phyloP scores from a whole-genome alignment of 1,140 invertebrate genomes.

The Drosophila paulistorum region DNA sequence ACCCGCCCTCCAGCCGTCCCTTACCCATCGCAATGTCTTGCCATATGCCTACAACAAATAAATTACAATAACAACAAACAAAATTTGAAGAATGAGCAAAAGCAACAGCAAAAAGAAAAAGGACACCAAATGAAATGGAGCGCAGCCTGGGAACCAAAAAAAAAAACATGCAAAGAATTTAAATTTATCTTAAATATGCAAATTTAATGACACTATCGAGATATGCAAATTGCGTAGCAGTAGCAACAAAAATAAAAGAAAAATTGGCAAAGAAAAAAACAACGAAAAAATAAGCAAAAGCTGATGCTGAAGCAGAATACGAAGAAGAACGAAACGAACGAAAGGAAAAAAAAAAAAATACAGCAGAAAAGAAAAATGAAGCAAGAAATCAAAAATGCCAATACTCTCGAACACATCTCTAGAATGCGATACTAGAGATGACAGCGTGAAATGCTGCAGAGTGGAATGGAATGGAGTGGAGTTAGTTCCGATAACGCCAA shows the following conservation, averaged over 20 bases:
- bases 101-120: conserved; percentile 28
- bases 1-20: background rate
- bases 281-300: conserved; percentile 8
- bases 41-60: conserved; percentile 47
- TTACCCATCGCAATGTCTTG: background rate
- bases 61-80: conserved; percentile 47
- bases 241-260: conserved; percentile 27
- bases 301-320: background rate
- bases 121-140: conserved; percentile 42
- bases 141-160: conserved; percentile 19
- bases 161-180: conserved; percentile 69
- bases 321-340: conserved; percentile 15
- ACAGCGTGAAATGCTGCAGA: conserved; percentile 22
- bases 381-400: conserved; percentile 44
- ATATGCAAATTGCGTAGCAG: conserved; percentile 64
- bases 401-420: conserved; percentile 14
- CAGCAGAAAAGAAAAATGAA: conserved; percentile 44
- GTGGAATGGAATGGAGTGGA: background rate
- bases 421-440: conserved; percentile 42
- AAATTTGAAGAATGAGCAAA: conserved; percentile 64
- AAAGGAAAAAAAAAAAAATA: conserved; percentile 21
- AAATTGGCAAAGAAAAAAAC: conserved; percentile 24
- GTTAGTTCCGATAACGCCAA: background rate
- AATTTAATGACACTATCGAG: conserved; percentile 74
- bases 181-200: conserved; percentile 75